A percentile compares a stretch with the other conserved stretches of the same genome.
Evolutionary conservation across 1,140 invertebrate genomes (phyloP).

Genomic region (Habropoda laboriosa): DNA sequence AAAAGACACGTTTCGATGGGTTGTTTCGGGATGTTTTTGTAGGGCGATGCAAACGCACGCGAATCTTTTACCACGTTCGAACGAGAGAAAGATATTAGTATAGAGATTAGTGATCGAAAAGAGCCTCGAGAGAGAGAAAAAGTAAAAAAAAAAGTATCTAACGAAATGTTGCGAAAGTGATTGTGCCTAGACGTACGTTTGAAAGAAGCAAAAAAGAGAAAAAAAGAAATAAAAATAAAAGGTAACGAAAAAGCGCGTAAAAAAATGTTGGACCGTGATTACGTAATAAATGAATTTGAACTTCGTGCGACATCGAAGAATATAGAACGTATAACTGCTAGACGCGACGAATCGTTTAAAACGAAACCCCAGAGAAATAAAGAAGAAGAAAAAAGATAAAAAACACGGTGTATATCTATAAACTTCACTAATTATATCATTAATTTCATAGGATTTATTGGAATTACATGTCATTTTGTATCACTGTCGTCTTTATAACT

Average conservation of each 20-base stretch:
- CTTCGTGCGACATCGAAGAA: conserved; percentile 54
- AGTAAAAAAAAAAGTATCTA: conserved; percentile 30
- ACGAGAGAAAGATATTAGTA: background rate
- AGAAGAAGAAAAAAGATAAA: too few species aligned
- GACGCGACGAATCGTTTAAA: conserved; percentile 28
- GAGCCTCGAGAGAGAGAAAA: background rate
- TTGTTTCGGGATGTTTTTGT: background rate
- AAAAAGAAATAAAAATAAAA: background rate
- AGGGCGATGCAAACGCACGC: background rate
- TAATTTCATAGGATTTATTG: conserved; percentile 60
- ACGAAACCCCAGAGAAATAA: conserved; percentile 25
- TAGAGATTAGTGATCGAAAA: background rate
- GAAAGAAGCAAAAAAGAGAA: background rate
- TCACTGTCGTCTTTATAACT: conserved; percentile 55
- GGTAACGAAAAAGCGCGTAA: background rate
- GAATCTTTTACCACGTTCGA: background rate
- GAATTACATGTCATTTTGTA: conserved; percentile 57
- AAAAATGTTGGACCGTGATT: conserved; percentile 34
- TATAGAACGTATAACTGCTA: conserved; percentile 48
- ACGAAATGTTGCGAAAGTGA: conserved; percentile 58
- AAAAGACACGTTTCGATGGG: background rate
- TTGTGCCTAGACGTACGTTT: conserved; percentile 57
- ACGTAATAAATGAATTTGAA: conserved; percentile 23
- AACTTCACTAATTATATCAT: conserved; percentile 63
- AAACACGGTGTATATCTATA: conserved; percentile 56